A percentile compares a stretch with the other conserved stretches of the same genome.
Conservation (phyloP, 2,888 invertebrate genomes). For the Serrognathus titanus region DNA sequence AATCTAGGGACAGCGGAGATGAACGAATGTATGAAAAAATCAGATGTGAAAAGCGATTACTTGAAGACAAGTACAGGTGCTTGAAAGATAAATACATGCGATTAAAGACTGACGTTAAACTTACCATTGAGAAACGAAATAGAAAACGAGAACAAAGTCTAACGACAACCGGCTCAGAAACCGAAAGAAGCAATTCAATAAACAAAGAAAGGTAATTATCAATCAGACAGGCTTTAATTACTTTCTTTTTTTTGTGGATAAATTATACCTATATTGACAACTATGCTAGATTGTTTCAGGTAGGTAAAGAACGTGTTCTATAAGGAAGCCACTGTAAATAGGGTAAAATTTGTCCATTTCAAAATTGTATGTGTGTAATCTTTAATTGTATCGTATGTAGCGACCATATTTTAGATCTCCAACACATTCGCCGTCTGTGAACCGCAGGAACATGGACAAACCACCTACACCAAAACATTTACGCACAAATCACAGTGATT, state of each 20-base stretch:
- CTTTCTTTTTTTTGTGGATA: constrained; percentile 7
- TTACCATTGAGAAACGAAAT: constrained; percentile 72
- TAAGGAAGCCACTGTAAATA: constrained; percentile 23
- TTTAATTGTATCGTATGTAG: no score
- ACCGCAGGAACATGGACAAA: constrained; percentile 33
- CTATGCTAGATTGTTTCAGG: background rate
- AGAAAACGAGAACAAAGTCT: constrained; percentile 60
- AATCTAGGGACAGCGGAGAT: constrained; percentile 42
- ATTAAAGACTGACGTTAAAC: constrained; percentile 75
- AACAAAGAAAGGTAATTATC: constrained; percentile 47
- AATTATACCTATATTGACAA: background rate
- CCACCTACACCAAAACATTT: constrained; percentile 46
- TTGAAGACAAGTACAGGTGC: constrained; percentile 76
- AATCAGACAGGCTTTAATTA: background rate
- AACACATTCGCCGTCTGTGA: constrained; percentile 38
- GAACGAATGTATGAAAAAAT: constrained; percentile 60
- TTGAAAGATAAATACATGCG: constrained; percentile 79
- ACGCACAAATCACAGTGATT: constrained; percentile 43
- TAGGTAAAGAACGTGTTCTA: constrained; percentile 3
- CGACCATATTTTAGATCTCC: constrained; percentile 31
- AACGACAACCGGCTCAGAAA: constrained; percentile 69
- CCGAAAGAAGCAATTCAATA: constrained; percentile 73
- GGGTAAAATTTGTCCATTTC: no score
- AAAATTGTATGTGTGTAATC: no score
- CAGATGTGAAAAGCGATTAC: constrained; percentile 64